Evolutionary conservation across 2,797 vertebrate genomes (phyloP), one percentile per base, ranked within the genome.

Genomic region (Carapus acus): DNA sequence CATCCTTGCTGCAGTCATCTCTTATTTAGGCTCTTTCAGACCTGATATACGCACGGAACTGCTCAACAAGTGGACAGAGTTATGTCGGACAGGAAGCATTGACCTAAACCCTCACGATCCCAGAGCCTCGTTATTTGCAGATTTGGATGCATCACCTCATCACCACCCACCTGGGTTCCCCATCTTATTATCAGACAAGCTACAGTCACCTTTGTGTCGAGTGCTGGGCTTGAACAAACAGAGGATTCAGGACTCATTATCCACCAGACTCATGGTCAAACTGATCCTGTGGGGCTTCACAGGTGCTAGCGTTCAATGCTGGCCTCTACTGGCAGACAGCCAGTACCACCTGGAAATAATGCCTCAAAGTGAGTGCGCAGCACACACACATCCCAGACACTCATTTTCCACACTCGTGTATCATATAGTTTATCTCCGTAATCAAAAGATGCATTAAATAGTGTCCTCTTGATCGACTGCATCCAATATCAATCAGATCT

Each of bases 11-110:
- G 91, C 90, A 1, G 54, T 80, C 15, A 34, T 91, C 9, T 54
- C 82, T 7, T 94, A 94, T 72, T 76, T 90, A 49, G 91, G 92
- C 11, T 86, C 87, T 9, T 92, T 96, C 58, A 70, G 76, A 4
- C 63, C 88, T 6, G 37, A 54, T 1, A 36, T 81, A 12, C 87
- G 88, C 13, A 57, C 69, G 21, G 86, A 90, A 49, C 72, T 96
- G 2, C 54, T 91, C n/a, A 64, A 58, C 43, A 92, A 90, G 67
- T 94, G 92, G 92, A 81, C 67, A 58, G 67, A 70, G 2, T 41
- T 91, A 6, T 91, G 88, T 38, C 60, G 63, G 7, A 88, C 87
- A 16, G 84, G 78, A 42, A 71, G 33, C 39, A 84, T 90, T 11
- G 12, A 75, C 7, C 43, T 75, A 16, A 78, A 79, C 38, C 88